Percentiles rank a stretch among this genome's conserved stretches.
Evolutionary conservation across 1,140 invertebrate genomes (phyloP).

Genomic region (Cydia fagiglandana): DNA sequence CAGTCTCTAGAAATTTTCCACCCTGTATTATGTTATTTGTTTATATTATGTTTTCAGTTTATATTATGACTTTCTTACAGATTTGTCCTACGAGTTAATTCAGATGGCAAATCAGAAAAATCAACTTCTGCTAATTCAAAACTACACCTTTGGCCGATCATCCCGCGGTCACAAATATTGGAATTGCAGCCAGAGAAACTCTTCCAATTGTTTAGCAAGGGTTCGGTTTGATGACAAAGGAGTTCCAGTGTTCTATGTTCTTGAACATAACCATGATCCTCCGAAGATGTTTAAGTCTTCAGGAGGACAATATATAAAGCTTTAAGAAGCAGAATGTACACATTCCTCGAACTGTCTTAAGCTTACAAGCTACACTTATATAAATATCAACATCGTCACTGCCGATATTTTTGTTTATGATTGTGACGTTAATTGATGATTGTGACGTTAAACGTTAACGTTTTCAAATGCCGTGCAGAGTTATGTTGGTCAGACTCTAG

Average conservation of each 20-base stretch:
- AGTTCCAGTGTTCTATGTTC: background rate
- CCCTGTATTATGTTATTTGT: background rate
- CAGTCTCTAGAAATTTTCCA: no score
- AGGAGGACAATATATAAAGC: background rate
- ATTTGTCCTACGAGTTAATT: background rate
- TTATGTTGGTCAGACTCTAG: no score
- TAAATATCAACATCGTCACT: no score
- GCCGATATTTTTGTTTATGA: no score
- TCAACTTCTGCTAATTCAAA: background rate
- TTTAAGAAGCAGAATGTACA: background rate
- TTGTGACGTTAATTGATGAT: no score
- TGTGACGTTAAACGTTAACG: no score
- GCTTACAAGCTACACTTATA: no score
- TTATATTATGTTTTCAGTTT: background rate
- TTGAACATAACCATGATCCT: constrained; percentile 2
- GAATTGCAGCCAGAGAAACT: background rate
- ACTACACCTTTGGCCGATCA: background rate
- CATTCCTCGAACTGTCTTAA: background rate
- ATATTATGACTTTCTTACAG: background rate
- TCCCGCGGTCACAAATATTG: background rate
- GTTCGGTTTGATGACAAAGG: background rate
- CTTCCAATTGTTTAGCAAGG: background rate
- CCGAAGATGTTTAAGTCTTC: background rate
- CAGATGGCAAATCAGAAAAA: background rate
- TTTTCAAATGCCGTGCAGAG: no score